phyloP scores from a whole-genome alignment of 2,797 vertebrate genomes.

The Coluber constrictor region DNA sequence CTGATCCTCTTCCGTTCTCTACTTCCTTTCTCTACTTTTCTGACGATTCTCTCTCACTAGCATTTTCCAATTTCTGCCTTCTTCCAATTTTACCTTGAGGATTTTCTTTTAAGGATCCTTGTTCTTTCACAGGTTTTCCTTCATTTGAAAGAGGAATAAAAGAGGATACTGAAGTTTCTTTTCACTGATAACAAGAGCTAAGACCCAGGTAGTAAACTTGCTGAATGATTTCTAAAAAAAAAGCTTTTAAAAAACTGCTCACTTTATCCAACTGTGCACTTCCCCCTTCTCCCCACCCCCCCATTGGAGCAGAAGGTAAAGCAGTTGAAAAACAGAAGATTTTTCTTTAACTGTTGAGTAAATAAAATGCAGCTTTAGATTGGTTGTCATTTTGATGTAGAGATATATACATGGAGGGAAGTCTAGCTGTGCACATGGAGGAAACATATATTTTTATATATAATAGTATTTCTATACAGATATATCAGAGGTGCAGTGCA shows the following conservation, averaged over 20 bases:
- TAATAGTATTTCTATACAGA: background rate
- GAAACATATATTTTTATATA: background rate
- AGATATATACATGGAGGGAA: background rate
- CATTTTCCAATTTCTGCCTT: background rate
- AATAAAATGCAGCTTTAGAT: background rate
- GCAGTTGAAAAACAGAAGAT: background rate
- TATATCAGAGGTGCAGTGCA: background rate
- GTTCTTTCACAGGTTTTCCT: background rate
- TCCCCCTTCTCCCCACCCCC: background rate
- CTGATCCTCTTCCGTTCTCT: background rate
- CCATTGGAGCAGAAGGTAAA: background rate
- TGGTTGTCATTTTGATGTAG: background rate
- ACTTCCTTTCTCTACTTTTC: no score
- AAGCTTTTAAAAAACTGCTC: background rate
- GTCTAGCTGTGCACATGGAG: background rate
- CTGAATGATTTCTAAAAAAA: background rate
- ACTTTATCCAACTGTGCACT: background rate
- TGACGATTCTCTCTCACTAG: background rate
- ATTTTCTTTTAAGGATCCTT: background rate
- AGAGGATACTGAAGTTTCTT: background rate
- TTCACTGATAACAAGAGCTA: background rate
- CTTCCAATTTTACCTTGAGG: background rate
- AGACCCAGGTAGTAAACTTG: background rate
- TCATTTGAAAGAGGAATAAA: background rate
- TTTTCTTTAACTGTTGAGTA: background rate